phyloP scores from a whole-genome alignment of 2,113 vertebrate species.

The Leucoraja erinaceus region DNA sequence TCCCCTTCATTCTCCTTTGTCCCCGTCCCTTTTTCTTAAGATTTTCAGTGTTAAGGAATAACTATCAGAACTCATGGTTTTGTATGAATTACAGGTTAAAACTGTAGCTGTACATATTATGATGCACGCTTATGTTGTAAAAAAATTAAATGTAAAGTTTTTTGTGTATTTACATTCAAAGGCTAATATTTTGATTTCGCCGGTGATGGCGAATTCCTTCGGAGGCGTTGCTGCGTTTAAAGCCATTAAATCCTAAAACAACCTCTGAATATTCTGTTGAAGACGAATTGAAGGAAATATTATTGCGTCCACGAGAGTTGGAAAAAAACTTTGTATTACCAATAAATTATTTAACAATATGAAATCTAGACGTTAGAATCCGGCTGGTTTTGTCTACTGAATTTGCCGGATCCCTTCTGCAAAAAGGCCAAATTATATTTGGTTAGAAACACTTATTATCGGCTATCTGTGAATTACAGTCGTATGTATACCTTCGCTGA shows the following conservation, averaged over 20 bases:
- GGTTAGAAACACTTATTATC: background rate
- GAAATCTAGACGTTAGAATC: background rate
- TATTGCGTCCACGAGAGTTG: slow-evolving; percentile 58
- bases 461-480: background rate
- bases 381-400: background rate
- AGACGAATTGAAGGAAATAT: slow-evolving; percentile 43
- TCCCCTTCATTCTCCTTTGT: slow-evolving; percentile 42
- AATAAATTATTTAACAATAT: slow-evolving; percentile 94
- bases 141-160: slow-evolving; percentile 46
- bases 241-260: background rate
- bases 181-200: slow-evolving; percentile 15
- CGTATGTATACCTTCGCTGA: background rate
- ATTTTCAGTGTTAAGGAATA: slow-evolving; percentile 49
- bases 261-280: slow-evolving; percentile 15
- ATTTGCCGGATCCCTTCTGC: background rate
- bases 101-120: slow-evolving; percentile 54
- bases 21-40: slow-evolving; percentile 43
- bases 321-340: slow-evolving; percentile 75
- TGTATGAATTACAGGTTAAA: slow-evolving; percentile 47
- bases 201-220: background rate
- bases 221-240: background rate
- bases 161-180: slow-evolving; percentile 39
- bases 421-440: background rate
- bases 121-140: slow-evolving; percentile 67
- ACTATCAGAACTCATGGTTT: slow-evolving; percentile 51